Base-by-base conservation (phyloP, 1,140 invertebrate species). In the Asbolus verrucosus region DNA sequence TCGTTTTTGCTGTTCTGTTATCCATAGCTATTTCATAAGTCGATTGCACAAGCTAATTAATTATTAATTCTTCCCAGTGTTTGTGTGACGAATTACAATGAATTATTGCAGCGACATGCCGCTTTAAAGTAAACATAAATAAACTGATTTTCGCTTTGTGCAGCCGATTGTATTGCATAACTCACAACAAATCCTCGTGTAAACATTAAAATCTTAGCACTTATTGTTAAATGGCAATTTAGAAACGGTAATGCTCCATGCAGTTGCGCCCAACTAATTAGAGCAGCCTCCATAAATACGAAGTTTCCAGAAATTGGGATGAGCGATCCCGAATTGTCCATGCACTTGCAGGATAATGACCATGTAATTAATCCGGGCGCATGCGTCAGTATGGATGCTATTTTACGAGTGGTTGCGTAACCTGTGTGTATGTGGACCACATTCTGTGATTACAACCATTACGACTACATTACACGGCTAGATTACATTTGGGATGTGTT, bases 401-500 rank as follows among this genome's bases (percentile, higher is more conserved):
- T 54, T 54, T 54, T 54, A 54, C 46, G 46, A 54, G 8, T 16
- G 46, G 46, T 27, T 54, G 21, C 46, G 21, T 54, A 54, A 54
- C 46, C 46, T 54, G 46, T 54, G 46, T 27, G 46, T 54, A 21
- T 54, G 46, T 27, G 46, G 46, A 69, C 67, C 67, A 11, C 59
- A 69, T 24, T 39, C 43, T 43, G 60, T 69, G 39, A 69, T 69
- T 69, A 69, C 67, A 21, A 39, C 59, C 24, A 69, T 69, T 69
- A 69, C 67, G 50, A 38, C 30, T 30, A 36, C 67, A 69, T 69
- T 69, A 69, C 67, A 69, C 36, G 46, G 33, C 50, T 69, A 63
- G 59, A 69, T 69, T 69, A 59, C 30, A 69, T 65, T 65, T 50
- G 67, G 67, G 67, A 69, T 69, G 59, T 65, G 54, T 38, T 38